Evolutionary conservation across 1,140 invertebrate genomes (phyloP), one percentile per base, ranked within the genome.

Genomic region (Lysiphlebus fabarum): DNA sequence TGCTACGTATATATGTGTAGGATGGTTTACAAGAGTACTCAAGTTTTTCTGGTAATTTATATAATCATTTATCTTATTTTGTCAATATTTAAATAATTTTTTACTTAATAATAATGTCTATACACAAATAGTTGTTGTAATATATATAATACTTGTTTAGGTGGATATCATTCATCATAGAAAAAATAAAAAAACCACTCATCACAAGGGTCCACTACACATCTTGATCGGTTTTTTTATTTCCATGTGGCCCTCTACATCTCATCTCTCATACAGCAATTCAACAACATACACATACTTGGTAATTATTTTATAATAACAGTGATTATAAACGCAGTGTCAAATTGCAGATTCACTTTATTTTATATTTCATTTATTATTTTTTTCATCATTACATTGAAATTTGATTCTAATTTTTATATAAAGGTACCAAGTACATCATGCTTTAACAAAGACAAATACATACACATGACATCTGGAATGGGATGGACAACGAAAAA

Each of bases 71-170:
- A 72, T 70, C 69, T 69, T 65, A 70, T 72, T 70, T 65, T 66
- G 70, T 72, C 70, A 73, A 74, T 74, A 73, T 73, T 74, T 71
- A 71, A 71, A 71, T 65, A 72, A 68, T 67, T 47, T 67, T 66
- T 57, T 56, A 56, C 58, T 26, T 26, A 1, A 26, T 26, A 26
- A 1, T 26, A 26, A 26, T 26, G 17, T 26, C 17, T 26, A 26
- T 4, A 26, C 17, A 26, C 17, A 26, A 26, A 26, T 26, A 26
- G 17, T 26, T 26, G 17, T 26, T 26, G 17, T 26, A 26, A 26
- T 26, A 26, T 26, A 26, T 26, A 26, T 26, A 26, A 26, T 26
- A 26, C 17, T 26, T 26, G 17, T 26, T 26, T 26, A 26, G 17
- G 17, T 26, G 17, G 17, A 26, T 26, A 26, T 26, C 17, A 4